Evolutionary conservation across 2,113 vertebrate species (phyloP).

Genomic region (Atlantisia rogersi): DNA sequence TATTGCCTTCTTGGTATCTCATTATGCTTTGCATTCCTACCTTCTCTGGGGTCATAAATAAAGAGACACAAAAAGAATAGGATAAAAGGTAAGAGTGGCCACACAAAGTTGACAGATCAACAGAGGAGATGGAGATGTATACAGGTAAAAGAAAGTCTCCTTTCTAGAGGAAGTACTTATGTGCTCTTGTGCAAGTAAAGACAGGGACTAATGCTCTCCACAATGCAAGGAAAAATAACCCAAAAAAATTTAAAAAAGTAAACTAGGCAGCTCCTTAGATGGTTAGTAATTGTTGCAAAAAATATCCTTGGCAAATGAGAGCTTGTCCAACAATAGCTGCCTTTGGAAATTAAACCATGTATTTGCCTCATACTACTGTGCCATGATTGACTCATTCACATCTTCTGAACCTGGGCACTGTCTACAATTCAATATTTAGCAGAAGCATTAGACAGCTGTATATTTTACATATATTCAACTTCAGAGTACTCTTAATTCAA

Average conservation of each 20-base stretch:
- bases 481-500: neutral
- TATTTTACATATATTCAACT: neutral
- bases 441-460: neutral
- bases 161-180: neutral
- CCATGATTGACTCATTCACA: neutral
- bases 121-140: neutral
- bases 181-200: rapidly evolving
- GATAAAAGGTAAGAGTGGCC: neutral
- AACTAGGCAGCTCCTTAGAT: neutral
- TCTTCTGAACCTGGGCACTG: neutral
- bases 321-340: neutral
- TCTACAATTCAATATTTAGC: neutral
- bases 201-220: neutral
- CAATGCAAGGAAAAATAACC: neutral
- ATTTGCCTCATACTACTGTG: neutral
- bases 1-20: neutral
- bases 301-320: neutral
- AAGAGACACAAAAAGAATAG: neutral
- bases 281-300: neutral
- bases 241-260: neutral
- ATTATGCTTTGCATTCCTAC: neutral
- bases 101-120: neutral
- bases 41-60: neutral
- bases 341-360: neutral
- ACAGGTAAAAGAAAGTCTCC: neutral